A percentile compares a stretch with the other conserved stretches of the same genome.
Evolutionary conservation across 1,140 invertebrate species (phyloP).

Genomic region (Lordiphosa stackelbergi): DNA sequence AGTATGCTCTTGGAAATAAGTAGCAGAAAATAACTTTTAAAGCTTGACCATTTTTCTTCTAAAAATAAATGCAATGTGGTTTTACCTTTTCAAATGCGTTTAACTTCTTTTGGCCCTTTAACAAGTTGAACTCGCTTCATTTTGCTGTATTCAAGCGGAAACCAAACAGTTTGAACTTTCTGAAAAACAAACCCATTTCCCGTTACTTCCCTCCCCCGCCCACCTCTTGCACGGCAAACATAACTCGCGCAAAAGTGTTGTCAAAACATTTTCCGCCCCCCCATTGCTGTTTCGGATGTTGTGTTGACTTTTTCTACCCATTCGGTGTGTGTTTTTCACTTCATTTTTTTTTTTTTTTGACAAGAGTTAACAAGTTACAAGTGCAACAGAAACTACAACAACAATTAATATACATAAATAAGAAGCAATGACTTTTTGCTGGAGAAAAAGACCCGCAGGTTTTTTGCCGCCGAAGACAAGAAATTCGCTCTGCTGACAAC

Average conservation of each 20-base stretch:
- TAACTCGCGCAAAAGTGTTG: slow-evolving; percentile 39
- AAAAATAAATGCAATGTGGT: background rate
- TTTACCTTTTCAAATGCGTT: slow-evolving; percentile 27
- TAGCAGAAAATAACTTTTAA: no score
- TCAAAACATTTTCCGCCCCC: slow-evolving; percentile 27
- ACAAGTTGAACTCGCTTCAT: slow-evolving; percentile 19
- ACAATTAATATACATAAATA: slow-evolving; percentile 61
- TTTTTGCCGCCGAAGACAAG: slow-evolving; percentile 6
- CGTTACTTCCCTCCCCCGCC: background rate
- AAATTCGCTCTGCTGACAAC: slow-evolving; percentile 21
- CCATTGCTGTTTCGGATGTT: slow-evolving; percentile 35
- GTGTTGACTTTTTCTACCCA: slow-evolving; percentile 17
- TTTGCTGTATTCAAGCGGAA: slow-evolving; percentile 23
- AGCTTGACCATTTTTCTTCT: no score
- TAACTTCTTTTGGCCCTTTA: slow-evolving; percentile 14
- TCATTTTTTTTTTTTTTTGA: slow-evolving; percentile 6
- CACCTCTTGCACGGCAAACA: slow-evolving; percentile 25
- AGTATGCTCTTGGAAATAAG: no score
- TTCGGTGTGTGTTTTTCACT: slow-evolving; percentile 2
- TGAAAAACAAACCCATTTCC: background rate
- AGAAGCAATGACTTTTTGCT: slow-evolving; percentile 51
- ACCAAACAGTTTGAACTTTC: slow-evolving; percentile 17
- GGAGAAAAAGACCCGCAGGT: slow-evolving; percentile 17
- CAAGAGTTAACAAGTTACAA: slow-evolving; percentile 61
- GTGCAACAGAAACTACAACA: slow-evolving; percentile 31